phyloP scores from a whole-genome alignment of 2,888 invertebrate species.

The Ophion ventricosus region DNA sequence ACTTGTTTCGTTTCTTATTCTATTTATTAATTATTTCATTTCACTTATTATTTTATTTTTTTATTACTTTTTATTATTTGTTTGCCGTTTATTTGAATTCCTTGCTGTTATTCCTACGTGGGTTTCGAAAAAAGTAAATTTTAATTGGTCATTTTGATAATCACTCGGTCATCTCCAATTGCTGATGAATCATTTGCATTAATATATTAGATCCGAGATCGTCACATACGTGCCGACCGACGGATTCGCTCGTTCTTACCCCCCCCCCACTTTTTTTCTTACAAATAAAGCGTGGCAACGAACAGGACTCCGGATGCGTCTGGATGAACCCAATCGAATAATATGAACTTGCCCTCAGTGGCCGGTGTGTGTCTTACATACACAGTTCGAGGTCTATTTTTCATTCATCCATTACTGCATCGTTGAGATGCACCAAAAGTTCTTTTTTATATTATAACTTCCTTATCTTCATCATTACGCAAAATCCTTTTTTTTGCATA shows the following conservation, averaged over 20 bases:
- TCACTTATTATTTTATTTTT: no score
- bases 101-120: conserved; percentile 21
- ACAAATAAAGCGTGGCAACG: not conserved
- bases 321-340: not conserved
- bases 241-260: not conserved
- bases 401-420: no score
- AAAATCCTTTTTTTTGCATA: no score
- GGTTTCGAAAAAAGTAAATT: conserved; percentile 38
- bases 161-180: conserved; percentile 20
- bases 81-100: no score
- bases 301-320: conserved; percentile 1
- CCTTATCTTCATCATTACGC: no score
- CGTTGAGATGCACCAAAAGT: no score
- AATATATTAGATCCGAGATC: conserved; percentile 23
- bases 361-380: not conserved
- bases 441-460: no score
- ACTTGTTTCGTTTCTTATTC: conserved; percentile 13
- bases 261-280: not conserved
- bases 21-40: not conserved
- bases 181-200: conserved; percentile 47
- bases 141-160: conserved; percentile 50
- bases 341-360: no score
- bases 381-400: no score
- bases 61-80: no score
- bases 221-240: not conserved